phyloP scores from a whole-genome alignment of 2,113 vertebrate species.

The Furnarius figulus region DNA sequence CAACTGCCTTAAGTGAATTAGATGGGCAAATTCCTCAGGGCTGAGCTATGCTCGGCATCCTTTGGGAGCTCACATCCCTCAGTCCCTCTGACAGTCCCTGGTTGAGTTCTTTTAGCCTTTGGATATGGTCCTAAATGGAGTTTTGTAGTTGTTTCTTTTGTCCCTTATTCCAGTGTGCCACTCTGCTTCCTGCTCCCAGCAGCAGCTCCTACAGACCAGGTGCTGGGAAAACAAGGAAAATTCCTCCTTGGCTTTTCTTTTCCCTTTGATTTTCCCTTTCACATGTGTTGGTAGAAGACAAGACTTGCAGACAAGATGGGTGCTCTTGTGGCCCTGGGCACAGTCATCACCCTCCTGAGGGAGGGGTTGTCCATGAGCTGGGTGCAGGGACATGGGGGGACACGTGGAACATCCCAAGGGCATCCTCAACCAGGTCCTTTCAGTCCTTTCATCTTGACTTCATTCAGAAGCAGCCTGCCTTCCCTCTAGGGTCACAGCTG shows the following conservation, averaged over 20 bases:
- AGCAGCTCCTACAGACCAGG: neutral
- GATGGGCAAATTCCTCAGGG: neutral
- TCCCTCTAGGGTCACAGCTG: neutral
- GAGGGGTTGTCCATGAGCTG: neutral
- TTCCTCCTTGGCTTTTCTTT: neutral
- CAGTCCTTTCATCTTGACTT: neutral
- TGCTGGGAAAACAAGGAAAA: neutral
- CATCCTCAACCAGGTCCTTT: neutral
- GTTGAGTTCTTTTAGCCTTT: neutral
- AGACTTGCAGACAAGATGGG: neutral
- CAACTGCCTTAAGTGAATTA: neutral
- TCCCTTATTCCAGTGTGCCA: neutral
- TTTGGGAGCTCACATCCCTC: neutral
- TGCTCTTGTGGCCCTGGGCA: neutral
- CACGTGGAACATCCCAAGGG: rapidly evolving
- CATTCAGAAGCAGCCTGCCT: neutral
- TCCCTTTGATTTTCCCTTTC: neutral
- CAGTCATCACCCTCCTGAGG: neutral
- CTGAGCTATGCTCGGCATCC: neutral
- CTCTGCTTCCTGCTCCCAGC: neutral
- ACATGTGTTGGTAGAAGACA: neutral
- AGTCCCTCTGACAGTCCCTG: neutral
- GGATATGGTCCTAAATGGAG: neutral
- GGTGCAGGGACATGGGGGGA: neutral
- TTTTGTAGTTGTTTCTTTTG: neutral